These are phyloP conservation scores for Python bivittatus DNA, from an alignment of 2,113 vertebrate species.

Conservation along the genomic window DNA sequence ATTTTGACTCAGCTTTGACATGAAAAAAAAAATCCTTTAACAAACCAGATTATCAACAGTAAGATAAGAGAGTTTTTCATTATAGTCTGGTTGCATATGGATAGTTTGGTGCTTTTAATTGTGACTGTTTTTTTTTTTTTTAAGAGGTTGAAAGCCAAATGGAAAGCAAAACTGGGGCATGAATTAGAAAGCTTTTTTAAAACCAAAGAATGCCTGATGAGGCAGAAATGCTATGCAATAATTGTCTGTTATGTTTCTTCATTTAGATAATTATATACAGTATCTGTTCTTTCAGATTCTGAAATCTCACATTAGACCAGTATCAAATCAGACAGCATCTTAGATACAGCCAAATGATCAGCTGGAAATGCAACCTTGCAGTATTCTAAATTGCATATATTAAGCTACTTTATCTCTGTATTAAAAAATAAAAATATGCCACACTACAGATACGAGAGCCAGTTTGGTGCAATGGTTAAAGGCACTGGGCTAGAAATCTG, in stretches of 20 bases:
- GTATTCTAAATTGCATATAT: too few relatives aligned
- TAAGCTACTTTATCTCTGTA: too few relatives aligned
- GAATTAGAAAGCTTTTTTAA: not conserved
- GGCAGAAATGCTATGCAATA: not conserved
- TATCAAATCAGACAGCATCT: too few relatives aligned
- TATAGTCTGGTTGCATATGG: conserved; percentile 4
- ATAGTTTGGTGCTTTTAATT: not conserved
- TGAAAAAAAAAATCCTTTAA: not conserved
- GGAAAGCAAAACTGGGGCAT: not conserved
- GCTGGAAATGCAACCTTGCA: too few relatives aligned
- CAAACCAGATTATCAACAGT: not conserved
- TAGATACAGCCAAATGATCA: too few relatives aligned
- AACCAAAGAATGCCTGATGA: not conserved
- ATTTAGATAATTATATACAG: not conserved
- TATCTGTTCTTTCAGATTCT: not conserved
- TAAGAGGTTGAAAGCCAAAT: not conserved
- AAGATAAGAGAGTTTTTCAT: too few relatives aligned
- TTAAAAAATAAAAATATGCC: too few relatives aligned
- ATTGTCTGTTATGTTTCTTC: not conserved
- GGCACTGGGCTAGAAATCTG: not conserved
- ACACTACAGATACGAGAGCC: too few relatives aligned
- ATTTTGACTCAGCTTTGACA: not conserved
- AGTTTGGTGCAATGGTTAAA: not conserved
- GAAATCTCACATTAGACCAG: too few relatives aligned
- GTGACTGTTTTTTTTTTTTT: not conserved